Conservation (phyloP, 2,113 vertebrate species). For the Monarcha castaneiventris region DNA sequence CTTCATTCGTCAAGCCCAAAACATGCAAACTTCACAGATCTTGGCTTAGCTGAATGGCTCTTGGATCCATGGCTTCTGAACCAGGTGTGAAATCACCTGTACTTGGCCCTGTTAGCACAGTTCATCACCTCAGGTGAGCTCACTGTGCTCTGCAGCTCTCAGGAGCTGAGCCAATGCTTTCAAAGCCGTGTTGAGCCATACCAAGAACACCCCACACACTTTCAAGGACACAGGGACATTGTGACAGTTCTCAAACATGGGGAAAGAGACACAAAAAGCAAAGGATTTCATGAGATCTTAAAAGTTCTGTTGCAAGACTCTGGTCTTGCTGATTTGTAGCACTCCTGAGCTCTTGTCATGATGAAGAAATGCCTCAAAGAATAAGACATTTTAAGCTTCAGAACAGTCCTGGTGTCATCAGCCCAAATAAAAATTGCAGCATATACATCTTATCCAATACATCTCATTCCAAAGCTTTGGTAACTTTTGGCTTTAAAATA, state of each 20-base stretch:
- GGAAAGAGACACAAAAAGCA: neutral
- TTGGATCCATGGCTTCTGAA: neutral
- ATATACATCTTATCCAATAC: neutral
- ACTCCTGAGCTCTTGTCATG: neutral
- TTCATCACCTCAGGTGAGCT: neutral
- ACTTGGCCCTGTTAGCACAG: rapidly evolving
- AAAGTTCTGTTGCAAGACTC: neutral
- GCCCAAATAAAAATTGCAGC: neutral
- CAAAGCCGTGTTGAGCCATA: neutral
- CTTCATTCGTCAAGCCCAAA: neutral
- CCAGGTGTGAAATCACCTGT: neutral
- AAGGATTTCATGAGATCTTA: neutral
- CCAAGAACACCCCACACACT: neutral
- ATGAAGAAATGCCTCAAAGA: neutral
- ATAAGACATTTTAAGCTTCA: neutral
- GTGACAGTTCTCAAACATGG: neutral
- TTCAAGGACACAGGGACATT: neutral
- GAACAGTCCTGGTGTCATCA: neutral
- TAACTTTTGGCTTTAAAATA: neutral
- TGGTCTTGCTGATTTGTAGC: neutral
- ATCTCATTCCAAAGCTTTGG: neutral
- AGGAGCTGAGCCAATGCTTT: neutral
- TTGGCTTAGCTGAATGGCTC: neutral
- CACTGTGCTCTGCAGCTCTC: neutral
- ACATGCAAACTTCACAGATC: neutral